Evolutionary conservation across 2,113 vertebrate species (phyloP).

Genomic region (Pterocles orientalis): DNA sequence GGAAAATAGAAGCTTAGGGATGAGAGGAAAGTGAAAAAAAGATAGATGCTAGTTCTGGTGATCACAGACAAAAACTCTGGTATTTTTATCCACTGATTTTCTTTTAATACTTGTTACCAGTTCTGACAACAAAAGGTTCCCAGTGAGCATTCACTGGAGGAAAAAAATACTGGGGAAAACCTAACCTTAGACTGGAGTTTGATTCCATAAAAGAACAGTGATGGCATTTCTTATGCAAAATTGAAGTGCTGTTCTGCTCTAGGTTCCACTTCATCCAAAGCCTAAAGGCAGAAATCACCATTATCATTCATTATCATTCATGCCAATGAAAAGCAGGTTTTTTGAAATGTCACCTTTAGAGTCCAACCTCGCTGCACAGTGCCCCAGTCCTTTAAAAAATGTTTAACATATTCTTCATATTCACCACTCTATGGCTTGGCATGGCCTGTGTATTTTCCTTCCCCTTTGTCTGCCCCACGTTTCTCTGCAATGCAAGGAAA

Average conservation of each 20-base stretch:
- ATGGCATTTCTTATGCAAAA: neutral
- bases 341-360: neutral
- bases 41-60: neutral
- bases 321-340: neutral
- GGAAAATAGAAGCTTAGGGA: neutral
- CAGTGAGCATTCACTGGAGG: neutral
- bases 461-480: neutral
- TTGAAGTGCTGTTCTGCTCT: neutral
- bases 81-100: neutral
- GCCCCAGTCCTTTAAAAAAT: neutral
- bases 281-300: neutral
- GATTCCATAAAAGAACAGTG: neutral
- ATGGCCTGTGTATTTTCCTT: neutral
- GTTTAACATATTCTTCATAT: neutral
- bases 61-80: accelerated
- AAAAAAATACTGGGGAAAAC: neutral
- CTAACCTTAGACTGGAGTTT: neutral
- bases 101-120: neutral
- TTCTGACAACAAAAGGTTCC: neutral
- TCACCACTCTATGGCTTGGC: neutral
- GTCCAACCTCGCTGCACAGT: no score
- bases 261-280: neutral
- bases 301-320: neutral
- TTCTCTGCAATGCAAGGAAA: neutral
- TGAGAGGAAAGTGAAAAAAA: neutral